phyloP scores from a whole-genome alignment of 2,797 vertebrate species.

The Pelodytes ibericus region DNA sequence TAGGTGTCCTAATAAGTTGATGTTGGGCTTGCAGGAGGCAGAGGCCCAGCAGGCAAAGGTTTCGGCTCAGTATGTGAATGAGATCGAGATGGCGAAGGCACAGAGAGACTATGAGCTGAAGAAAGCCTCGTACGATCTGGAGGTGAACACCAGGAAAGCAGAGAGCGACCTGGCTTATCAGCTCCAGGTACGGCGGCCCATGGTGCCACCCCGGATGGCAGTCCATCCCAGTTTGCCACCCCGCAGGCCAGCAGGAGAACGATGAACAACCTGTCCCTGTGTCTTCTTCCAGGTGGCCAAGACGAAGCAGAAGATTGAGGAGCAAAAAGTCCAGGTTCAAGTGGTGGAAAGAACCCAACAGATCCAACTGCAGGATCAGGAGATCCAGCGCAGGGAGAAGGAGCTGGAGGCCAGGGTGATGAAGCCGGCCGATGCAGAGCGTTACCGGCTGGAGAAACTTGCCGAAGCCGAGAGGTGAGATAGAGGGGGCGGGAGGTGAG shows the following conservation, averaged over 20 bases:
- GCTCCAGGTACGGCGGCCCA: constrained; percentile 81
- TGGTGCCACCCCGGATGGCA: too few relatives aligned
- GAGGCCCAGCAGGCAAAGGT: constrained; percentile 90
- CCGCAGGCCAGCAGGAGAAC: too few relatives aligned
- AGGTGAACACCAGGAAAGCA: constrained; percentile 90
- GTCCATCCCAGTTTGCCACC: too few relatives aligned
- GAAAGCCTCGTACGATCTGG: constrained; percentile 85
- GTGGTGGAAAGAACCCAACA: constrained; percentile 91
- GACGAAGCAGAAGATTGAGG: constrained; percentile 93
- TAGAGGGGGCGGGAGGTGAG: not conserved
- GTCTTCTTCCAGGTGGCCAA: constrained; percentile 81
- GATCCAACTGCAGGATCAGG: constrained; percentile 90
- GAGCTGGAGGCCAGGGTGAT: constrained; percentile 88
- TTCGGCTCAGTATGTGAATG: constrained; percentile 90
- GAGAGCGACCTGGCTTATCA: constrained; percentile 94
- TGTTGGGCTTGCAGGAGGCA: constrained; percentile 76
- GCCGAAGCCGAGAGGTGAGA: constrained; percentile 82
- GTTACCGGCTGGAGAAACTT: constrained; percentile 82
- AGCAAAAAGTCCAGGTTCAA: constrained; percentile 89
- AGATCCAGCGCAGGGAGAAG: constrained; percentile 85
- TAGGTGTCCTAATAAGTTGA: not conserved
- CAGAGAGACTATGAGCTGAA: constrained; percentile 92
- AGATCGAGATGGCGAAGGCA: constrained; percentile 92
- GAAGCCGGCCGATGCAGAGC: constrained; percentile 90
- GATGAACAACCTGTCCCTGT: not conserved